A percentile compares a stretch with the other conserved stretches of the same genome.
phyloP scores from a whole-genome alignment of 1,140 invertebrate species.

The Dinoponera quadriceps region DNA sequence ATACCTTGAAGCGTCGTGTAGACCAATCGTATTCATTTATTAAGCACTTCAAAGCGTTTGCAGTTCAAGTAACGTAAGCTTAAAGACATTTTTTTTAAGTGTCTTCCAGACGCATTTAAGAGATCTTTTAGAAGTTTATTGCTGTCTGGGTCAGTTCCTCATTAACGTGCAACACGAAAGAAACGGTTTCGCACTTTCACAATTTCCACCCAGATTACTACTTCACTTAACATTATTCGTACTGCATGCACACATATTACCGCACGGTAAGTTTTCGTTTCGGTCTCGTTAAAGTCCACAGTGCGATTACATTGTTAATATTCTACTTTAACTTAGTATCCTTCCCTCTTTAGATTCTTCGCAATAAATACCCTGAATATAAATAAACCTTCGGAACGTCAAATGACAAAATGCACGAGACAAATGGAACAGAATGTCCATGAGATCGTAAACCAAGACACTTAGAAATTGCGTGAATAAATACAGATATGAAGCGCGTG shows the following conservation, averaged over 20 bases:
- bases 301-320: slow-evolving; percentile 31
- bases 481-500: neutral
- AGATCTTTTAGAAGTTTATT: too few species aligned
- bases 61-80: too few species aligned
- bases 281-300: neutral
- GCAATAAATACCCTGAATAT: slow-evolving; percentile 27
- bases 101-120: too few species aligned
- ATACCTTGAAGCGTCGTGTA: too few species aligned
- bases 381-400: slow-evolving; percentile 14
- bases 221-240: neutral
- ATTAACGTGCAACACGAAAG: slow-evolving; percentile 9
- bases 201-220: slow-evolving; percentile 18
- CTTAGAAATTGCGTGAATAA: slow-evolving; percentile 27
- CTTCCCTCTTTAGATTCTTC: slow-evolving; percentile 3
- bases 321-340: slow-evolving; percentile 4
- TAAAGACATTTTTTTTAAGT: too few species aligned
- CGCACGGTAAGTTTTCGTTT: neutral
- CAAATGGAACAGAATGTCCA: slow-evolving; percentile 10
- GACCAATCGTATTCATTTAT: too few species aligned
- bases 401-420: slow-evolving; percentile 16
- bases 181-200: slow-evolving; percentile 40
- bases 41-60: too few species aligned
- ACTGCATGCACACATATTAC: slow-evolving; percentile 13
- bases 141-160: too few species aligned
- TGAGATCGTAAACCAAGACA: neutral